Evolutionary conservation across 1,140 invertebrate species (phyloP).

Genomic region (Cyclina sinensis): DNA sequence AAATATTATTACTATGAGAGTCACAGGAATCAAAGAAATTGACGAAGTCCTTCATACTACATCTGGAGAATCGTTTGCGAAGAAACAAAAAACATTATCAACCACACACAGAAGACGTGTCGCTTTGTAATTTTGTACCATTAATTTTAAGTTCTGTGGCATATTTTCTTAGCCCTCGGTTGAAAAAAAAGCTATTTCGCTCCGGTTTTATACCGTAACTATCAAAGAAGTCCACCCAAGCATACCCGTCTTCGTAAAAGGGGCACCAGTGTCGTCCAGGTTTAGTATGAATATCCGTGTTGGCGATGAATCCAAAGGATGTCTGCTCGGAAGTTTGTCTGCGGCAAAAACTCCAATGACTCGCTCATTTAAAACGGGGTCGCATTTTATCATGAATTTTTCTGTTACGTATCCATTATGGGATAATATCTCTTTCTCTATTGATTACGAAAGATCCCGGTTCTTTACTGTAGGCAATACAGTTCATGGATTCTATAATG

Average conservation of each 20-base stretch:
- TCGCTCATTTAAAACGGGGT: slow-evolving; percentile 24
- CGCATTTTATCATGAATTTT: slow-evolving; percentile 32
- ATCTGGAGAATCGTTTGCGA: neutral
- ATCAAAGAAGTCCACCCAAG: slow-evolving; percentile 33
- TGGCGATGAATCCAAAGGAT: slow-evolving; percentile 52
- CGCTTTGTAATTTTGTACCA: slow-evolving; percentile 32
- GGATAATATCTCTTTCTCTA: slow-evolving; percentile 47
- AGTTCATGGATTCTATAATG: slow-evolving; percentile 43
- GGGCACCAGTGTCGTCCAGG: slow-evolving; percentile 29
- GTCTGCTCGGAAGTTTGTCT: slow-evolving; percentile 16
- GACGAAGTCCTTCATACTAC: neutral
- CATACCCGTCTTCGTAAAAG: neutral
- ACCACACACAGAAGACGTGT: slow-evolving; percentile 8
- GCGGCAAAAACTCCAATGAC: slow-evolving; percentile 46
- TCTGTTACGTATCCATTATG: slow-evolving; percentile 44
- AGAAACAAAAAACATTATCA: slow-evolving; percentile 45
- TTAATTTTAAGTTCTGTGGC: neutral
- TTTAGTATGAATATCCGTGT: slow-evolving; percentile 24
- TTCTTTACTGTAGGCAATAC: slow-evolving; percentile 34
- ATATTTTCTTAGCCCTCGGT: neutral
- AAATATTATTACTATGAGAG: too few relatives aligned
- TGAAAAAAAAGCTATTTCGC: neutral
- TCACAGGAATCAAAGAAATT: slow-evolving; percentile 19
- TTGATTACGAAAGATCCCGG: slow-evolving; percentile 37
- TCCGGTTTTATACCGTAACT: neutral